Conservation (phyloP, 2,113 vertebrate species). For the Spermophilus dauricus region DNA sequence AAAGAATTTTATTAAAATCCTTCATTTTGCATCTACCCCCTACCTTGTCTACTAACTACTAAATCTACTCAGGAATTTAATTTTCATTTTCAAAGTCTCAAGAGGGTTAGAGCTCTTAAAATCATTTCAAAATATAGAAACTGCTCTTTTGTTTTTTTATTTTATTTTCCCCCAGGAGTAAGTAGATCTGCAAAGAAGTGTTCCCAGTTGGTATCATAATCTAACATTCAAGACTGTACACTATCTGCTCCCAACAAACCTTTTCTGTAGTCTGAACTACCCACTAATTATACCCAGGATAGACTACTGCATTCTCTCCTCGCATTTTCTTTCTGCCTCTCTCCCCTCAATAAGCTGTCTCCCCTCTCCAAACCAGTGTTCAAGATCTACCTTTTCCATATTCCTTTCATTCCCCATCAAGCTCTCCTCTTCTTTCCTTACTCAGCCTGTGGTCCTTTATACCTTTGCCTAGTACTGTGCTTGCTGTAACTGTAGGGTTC, state of each 20-base stretch:
- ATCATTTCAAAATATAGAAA: slow-evolving; percentile 69
- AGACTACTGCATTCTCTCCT: background rate
- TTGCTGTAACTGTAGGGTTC: background rate
- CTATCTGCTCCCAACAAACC: background rate
- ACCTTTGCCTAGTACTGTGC: background rate
- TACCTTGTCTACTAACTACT: slow-evolving; percentile 79
- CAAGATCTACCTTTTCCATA: background rate
- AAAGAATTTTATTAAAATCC: slow-evolving; percentile 83
- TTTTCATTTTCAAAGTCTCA: slow-evolving; percentile 81
- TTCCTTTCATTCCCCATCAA: background rate
- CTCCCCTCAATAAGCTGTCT: background rate
- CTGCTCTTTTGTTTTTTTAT: slow-evolving; percentile 46
- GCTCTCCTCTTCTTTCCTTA: background rate
- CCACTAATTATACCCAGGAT: background rate
- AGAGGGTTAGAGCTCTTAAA: slow-evolving; percentile 72
- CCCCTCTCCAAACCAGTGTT: background rate
- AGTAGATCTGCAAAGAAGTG: slow-evolving; percentile 38
- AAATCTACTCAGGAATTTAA: slow-evolving; percentile 85
- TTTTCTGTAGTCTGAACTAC: background rate
- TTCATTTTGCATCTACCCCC: slow-evolving; percentile 82
- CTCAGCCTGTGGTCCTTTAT: background rate
- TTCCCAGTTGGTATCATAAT: slow-evolving; percentile 56
- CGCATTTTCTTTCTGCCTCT: background rate
- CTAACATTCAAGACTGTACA: slow-evolving; percentile 10
- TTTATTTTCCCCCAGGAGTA: slow-evolving; percentile 65